These are phyloP conservation scores for Rhimphoctona megacephalus DNA, from an alignment of 2,888 invertebrate genomes.

Conservation along the genomic window DNA sequence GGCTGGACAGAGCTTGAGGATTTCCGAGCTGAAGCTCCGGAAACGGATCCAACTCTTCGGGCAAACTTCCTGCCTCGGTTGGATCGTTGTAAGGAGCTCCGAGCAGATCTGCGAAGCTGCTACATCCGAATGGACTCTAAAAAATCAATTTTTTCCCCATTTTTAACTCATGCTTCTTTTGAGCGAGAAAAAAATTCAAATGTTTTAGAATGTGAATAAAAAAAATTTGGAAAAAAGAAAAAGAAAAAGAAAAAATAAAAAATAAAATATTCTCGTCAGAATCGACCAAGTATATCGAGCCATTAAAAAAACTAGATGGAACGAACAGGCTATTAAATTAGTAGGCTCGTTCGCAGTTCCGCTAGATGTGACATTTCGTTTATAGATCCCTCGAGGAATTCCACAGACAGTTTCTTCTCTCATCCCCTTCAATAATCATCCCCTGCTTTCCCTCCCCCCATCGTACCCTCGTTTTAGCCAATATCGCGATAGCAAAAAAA, in stretches of 20 bases:
- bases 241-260: neutral
- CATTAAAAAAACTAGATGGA: neutral
- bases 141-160: constrained; percentile 3
- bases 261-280: neutral
- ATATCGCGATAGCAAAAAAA: neutral
- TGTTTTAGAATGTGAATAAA: neutral
- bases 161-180: neutral
- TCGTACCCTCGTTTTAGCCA: neutral
- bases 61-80: constrained; percentile 87
- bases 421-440: constrained; percentile 1
- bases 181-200: neutral
- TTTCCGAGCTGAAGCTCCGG: constrained; percentile 87
- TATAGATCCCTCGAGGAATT: constrained; percentile 77
- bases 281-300: neutral
- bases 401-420: constrained; percentile 41
- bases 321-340: constrained; percentile 76
- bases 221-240: too few species aligned
- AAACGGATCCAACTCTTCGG: constrained; percentile 91
- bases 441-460: neutral
- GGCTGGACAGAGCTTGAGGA: constrained; percentile 78
- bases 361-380: constrained; percentile 81
- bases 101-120: constrained; percentile 92
- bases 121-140: constrained; percentile 92
- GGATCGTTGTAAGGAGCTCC: constrained; percentile 91
- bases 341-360: constrained; percentile 75